These are phyloP conservation scores for Sprattus sprattus DNA, from an alignment of 2,113 vertebrate genomes.

Conservation along the genomic window DNA sequence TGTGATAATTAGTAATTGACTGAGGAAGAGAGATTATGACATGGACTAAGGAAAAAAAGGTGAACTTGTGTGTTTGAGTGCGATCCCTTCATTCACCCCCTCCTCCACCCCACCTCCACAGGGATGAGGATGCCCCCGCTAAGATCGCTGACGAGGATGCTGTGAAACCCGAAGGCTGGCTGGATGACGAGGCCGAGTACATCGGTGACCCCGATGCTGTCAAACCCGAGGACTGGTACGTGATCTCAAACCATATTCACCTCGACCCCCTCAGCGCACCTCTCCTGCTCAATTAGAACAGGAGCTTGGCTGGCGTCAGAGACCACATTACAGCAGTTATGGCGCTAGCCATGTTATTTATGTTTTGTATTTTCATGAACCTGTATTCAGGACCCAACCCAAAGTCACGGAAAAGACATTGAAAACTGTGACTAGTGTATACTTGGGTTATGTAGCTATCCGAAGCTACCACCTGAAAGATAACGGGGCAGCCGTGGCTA, in stretches of 20 bases:
- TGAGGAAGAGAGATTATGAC: neutral
- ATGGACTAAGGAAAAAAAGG: neutral
- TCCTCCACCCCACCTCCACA: conserved; percentile 45
- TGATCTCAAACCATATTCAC: neutral
- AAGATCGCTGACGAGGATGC: conserved; percentile 89
- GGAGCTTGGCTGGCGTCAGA: neutral
- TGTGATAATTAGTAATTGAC: neutral
- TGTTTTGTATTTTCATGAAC: neutral
- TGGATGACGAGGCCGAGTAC: conserved; percentile 93
- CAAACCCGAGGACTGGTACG: conserved; percentile 93
- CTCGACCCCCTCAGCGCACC: neutral
- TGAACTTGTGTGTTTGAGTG: neutral
- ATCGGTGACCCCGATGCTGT: conserved; percentile 89
- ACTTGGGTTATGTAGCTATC: too few relatives aligned
- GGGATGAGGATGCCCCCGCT: conserved; percentile 96
- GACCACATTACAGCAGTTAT: neutral
- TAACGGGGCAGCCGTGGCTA: too few relatives aligned
- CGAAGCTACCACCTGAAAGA: too few relatives aligned
- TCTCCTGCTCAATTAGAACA: neutral
- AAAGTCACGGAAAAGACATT: too few relatives aligned
- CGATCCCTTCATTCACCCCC: neutral
- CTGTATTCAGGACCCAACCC: too few relatives aligned
- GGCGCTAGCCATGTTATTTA: neutral
- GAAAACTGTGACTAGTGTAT: too few relatives aligned
- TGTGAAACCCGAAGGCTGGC: conserved; percentile 93